phyloP scores from a whole-genome alignment of 2,888 invertebrate species.

The Pterobdella sp. region DNA sequence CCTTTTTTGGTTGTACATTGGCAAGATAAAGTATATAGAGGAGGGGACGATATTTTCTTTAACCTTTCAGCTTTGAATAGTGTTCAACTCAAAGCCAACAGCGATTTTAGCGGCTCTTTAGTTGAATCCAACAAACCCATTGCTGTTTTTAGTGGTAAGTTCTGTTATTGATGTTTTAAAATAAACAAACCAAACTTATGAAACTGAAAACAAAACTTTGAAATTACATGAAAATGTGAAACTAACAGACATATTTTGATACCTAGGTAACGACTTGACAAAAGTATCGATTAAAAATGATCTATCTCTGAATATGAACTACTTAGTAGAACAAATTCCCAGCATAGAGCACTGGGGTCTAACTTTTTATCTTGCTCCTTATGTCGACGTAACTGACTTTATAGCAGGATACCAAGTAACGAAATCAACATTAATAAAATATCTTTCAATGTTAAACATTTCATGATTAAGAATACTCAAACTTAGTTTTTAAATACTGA shows the following conservation, averaged over 20 bases:
- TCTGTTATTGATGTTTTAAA: no score
- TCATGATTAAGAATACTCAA: no score
- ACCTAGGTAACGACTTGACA: conserved; percentile 21
- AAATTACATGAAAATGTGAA: no score
- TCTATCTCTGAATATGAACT: not conserved
- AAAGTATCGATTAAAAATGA: conserved; percentile 4
- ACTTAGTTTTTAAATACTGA: no score
- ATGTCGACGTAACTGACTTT: not conserved
- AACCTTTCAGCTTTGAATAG: not conserved
- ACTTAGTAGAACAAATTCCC: conserved; percentile 23
- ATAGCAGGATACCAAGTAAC: conserved; percentile 6
- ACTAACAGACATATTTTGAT: no score
- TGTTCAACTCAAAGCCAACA: conserved; percentile 7
- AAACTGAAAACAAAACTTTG: no score
- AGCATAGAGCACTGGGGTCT: conserved; percentile 14
- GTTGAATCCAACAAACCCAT: conserved; percentile 22
- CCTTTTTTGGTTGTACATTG: not conserved
- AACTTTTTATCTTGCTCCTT: conserved; percentile 15
- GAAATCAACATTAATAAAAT: no score
- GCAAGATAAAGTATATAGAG: not conserved
- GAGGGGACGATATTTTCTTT: conserved; percentile 7
- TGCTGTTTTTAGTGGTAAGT: conserved; percentile 17
- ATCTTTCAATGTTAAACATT: no score
- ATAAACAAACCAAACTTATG: no score
- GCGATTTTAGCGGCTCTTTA: conserved; percentile 15